A percentile compares a stretch with the other conserved stretches of the same genome.
Evolutionary conservation across 92 coral and sea anemone species (phyloP).

Genomic region (Epizoanthus scotinus): DNA sequence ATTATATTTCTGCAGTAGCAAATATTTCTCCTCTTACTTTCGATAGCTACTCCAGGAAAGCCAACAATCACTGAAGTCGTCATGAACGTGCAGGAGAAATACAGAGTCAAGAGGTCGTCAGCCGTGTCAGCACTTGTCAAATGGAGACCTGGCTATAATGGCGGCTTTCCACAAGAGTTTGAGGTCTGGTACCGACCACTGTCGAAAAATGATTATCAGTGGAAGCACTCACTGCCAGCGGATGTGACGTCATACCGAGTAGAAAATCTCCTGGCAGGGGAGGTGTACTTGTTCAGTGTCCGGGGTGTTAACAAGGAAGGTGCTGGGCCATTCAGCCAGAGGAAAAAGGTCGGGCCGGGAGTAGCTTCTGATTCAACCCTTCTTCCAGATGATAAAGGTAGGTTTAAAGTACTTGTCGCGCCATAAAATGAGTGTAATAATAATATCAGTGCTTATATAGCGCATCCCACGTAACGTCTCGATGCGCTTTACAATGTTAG

Average conservation of each 20-base stretch:
- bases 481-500: no score
- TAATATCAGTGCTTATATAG: no score
- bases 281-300: slow-evolving; percentile 72
- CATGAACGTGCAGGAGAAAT: slow-evolving; percentile 37
- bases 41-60: slow-evolving; percentile 84
- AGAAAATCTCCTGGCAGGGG: slow-evolving; percentile 46
- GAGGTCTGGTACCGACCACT: slow-evolving; percentile 87
- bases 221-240: slow-evolving; percentile 70
- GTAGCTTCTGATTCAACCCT: slow-evolving; percentile 38
- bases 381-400: slow-evolving; percentile 50
- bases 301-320: slow-evolving; percentile 86
- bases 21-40: not conserved
- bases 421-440: no score
- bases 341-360: slow-evolving; percentile 51
- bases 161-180: slow-evolving; percentile 79
- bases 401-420: not conserved
- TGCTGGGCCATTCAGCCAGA: slow-evolving; percentile 76
- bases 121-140: slow-evolving; percentile 59
- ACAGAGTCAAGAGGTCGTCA: slow-evolving; percentile 22
- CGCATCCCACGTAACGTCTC: no score
- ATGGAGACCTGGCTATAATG: slow-evolving; percentile 96
- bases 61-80: slow-evolving; percentile 68
- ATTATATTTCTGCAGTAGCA: not conserved
- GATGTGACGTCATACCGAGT: slow-evolving; percentile 71
- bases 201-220: slow-evolving; percentile 69